Evolutionary conservation across 2,797 vertebrate species (phyloP).

Genomic region (Coendou prehensilis): DNA sequence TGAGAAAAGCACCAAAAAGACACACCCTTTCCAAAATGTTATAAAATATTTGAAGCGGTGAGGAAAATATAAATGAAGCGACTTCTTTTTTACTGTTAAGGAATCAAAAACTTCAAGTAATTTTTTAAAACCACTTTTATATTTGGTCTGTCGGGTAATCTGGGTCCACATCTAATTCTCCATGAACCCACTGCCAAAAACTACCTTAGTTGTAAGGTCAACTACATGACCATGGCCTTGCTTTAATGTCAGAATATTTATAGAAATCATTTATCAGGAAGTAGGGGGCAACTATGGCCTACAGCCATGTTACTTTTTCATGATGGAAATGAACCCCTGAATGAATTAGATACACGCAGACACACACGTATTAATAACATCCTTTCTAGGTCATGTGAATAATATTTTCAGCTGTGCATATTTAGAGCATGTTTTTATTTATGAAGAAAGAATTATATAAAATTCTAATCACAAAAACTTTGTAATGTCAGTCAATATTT

Average conservation of each 20-base stretch:
- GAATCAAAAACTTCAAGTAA: conserved; percentile 18
- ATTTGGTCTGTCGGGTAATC: not conserved
- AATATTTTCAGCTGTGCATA: not conserved
- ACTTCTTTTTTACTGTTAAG: not conserved
- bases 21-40: not conserved
- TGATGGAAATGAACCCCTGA: not conserved
- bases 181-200: not conserved
- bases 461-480: conserved; percentile 12
- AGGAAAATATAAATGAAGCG: conserved; percentile 6
- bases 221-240: not conserved
- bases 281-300: not conserved
- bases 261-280: conserved; percentile 12
- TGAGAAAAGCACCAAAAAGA: not conserved
- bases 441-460: not conserved
- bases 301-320: not conserved
- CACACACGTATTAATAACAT: not conserved
- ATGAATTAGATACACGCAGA: not conserved
- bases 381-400: not conserved
- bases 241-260: conserved; percentile 45
- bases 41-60: not conserved
- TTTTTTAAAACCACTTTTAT: not conserved
- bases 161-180: not conserved
- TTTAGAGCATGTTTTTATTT: conserved; percentile 36
- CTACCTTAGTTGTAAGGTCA: conserved; percentile 5
- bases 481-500: not conserved